Conservation (phyloP, 2,113 vertebrate genomes). For the Anguilla japonica region DNA sequence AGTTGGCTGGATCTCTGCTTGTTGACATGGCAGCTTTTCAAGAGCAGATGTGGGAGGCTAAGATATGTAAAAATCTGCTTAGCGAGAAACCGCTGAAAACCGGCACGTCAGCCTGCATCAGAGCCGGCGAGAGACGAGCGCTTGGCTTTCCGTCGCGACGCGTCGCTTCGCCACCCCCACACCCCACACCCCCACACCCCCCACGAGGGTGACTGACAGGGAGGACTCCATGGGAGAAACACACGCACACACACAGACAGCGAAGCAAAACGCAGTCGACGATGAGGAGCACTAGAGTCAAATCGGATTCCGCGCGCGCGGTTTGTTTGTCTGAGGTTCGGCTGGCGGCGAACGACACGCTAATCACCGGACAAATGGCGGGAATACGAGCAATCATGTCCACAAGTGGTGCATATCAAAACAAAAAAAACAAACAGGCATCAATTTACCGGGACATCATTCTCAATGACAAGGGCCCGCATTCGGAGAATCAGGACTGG, state of each 20-base stretch:
- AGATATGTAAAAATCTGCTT: not conserved
- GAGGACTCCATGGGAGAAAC: not conserved
- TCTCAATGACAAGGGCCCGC: not conserved
- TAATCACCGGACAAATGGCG: slow-evolving; percentile 12
- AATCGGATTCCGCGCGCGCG: slow-evolving; percentile 10
- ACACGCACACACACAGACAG: not conserved
- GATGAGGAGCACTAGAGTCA: not conserved
- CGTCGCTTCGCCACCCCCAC: not conserved
- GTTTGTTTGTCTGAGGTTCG: slow-evolving; percentile 7
- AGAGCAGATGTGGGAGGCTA: no score
- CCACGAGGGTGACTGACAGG: not conserved
- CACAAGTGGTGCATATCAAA: slow-evolving; percentile 13
- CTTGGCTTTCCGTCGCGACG: no score
- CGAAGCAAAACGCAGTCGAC: not conserved
- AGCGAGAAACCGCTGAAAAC: not conserved
- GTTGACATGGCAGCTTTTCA: no score
- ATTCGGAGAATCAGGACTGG: not conserved
- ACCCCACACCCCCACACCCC: not conserved
- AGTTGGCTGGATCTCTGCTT: no score
- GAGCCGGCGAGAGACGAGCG: no score
- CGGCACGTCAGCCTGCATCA: not conserved
- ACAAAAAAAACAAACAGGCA: slow-evolving; percentile 22
- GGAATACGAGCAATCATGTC: slow-evolving; percentile 3
- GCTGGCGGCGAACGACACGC: slow-evolving; percentile 1
- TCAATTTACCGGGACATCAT: slow-evolving; percentile 17